Evolutionary conservation across 2,113 vertebrate genomes (phyloP).

Genomic region (Leucoraja erinaceus): DNA sequence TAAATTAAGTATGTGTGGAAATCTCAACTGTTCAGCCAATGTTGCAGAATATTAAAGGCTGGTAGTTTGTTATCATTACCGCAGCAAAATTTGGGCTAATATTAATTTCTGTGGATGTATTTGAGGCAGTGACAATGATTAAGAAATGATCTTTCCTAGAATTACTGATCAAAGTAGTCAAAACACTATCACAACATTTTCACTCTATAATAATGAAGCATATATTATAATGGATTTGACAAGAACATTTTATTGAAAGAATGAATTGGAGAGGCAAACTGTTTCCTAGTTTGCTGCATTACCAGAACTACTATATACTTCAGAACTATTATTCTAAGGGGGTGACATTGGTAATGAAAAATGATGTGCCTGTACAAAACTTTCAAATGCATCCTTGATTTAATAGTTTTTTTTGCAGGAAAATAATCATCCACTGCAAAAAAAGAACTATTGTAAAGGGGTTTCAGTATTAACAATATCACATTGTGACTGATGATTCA

Average conservation of each 20-base stretch:
- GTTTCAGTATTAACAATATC: slow-evolving; percentile 30
- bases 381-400: slow-evolving; percentile 35
- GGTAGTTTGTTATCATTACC: too few relatives aligned
- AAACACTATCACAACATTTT: neutral
- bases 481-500: slow-evolving; percentile 38
- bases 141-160: slow-evolving; percentile 10
- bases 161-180: neutral
- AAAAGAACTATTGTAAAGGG: slow-evolving; percentile 31
- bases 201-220: neutral
- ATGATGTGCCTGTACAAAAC: slow-evolving; percentile 34
- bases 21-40: too few relatives aligned
- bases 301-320: neutral
- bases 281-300: slow-evolving; percentile 22
- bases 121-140: too few relatives aligned
- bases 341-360: slow-evolving; percentile 36
- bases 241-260: slow-evolving; percentile 18
- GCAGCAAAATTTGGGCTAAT: too few relatives aligned
- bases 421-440: slow-evolving; percentile 32
- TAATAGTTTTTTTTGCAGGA: slow-evolving; percentile 33
- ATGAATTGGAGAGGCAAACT: slow-evolving; percentile 15
- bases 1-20: too few relatives aligned
- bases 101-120: slow-evolving; percentile 4
- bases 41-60: too few relatives aligned
- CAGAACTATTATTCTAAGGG: slow-evolving; percentile 17
- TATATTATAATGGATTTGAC: neutral